Evolutionary conservation across 2,797 vertebrate species (phyloP).

Genomic region (Pterois miles): DNA sequence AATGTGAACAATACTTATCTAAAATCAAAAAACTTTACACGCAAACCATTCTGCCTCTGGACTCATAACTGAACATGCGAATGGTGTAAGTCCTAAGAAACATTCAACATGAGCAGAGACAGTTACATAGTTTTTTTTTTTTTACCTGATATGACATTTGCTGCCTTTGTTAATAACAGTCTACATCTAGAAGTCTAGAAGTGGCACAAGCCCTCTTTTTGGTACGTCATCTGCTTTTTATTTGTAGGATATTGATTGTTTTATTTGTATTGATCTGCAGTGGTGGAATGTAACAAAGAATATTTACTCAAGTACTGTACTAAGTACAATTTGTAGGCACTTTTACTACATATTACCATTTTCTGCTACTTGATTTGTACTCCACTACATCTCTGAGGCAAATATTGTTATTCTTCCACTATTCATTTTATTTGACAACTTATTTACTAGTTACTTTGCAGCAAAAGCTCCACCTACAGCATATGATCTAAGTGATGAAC

Average conservation of each 20-base stretch:
- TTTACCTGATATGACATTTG: not conserved
- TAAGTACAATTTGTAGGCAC: too few species aligned
- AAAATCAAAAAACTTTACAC: not conserved
- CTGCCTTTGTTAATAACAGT: not conserved
- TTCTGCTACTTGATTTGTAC: too few species aligned
- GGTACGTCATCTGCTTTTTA: too few species aligned
- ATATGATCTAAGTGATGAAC: too few species aligned
- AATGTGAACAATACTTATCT: slow-evolving; percentile 22
- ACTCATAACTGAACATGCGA: not conserved
- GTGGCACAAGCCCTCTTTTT: too few species aligned
- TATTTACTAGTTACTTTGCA: too few species aligned
- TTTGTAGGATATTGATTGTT: too few species aligned
- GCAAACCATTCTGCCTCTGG: not conserved
- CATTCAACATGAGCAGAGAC: not conserved
- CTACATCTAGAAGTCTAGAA: not conserved
- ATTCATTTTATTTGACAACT: too few species aligned
- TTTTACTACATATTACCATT: too few species aligned
- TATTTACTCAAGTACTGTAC: not conserved
- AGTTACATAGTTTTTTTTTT: not conserved
- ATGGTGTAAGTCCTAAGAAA: not conserved
- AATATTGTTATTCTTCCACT: too few species aligned
- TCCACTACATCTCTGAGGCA: too few species aligned
- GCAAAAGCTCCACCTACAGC: too few species aligned
- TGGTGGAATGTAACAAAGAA: not conserved
- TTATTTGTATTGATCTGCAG: not conserved